Evolutionary conservation across 1,140 invertebrate species (phyloP), one percentile per base, ranked within the genome.

Genomic region (Drosophila sulfurigaster): DNA sequence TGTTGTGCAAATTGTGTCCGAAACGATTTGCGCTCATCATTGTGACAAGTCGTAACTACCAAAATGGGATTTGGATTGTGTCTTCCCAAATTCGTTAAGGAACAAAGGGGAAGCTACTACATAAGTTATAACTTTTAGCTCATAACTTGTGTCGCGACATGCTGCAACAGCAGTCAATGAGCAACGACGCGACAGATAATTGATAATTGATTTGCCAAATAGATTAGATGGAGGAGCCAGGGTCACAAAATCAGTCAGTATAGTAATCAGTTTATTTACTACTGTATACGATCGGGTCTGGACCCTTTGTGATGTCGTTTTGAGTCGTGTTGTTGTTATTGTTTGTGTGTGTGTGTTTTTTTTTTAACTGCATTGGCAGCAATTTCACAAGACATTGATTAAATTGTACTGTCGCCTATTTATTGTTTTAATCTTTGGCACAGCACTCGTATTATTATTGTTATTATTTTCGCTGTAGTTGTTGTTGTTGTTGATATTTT

Each of bases 311-410:
- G 4, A 6, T 54, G 16, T 54, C 28, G 28, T 28, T 15, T n/a
- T 54, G 11, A 51, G 16, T 20, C 10, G 28, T 48, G n/a, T 32
- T 15, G 13, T 76, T 20, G 16, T 5, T n/a, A 45, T 74, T 76
- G 45, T 32, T 13, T 3, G 5, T 62, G 28, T 58, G 3, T 32
- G 3, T 71, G 16, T 48, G 43, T 20, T 59, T 30, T 62, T 54
- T 13, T 52, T 54, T 13, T 16, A 32, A 46, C 62, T 63, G 10
- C 11, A 52, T 59, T 25, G 20, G 64, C 64, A 54, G 41, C 38
- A 60, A 60, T 68, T 60, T 74, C 56, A 54, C 41, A 69, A 73
- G 63, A 74, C 16, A 68, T 41, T 49, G 32, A 56, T 41, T 74
- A 46, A 60, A 60, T 64, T 65, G 43, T 65, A 11, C 20, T 32